Percentiles rank a stretch among this genome's conserved stretches.
These are phyloP conservation scores for Drosophila lacteicornis DNA, from an alignment of 1,140 invertebrate species.

Conservation along the genomic window DNA sequence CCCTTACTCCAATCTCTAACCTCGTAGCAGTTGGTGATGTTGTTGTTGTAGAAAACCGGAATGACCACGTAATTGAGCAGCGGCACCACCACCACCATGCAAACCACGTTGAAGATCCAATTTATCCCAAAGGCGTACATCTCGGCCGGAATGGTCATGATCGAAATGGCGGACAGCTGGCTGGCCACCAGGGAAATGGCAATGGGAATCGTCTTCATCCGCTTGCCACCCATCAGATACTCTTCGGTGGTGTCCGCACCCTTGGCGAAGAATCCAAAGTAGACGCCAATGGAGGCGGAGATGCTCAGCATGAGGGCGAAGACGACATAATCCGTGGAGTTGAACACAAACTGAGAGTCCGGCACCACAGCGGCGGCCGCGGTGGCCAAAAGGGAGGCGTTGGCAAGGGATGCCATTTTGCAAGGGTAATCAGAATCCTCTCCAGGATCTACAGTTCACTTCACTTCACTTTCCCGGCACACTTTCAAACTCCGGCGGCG, in stretches of 20 bases:
- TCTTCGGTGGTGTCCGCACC: conserved; percentile 86
- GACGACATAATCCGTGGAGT: conserved; percentile 86
- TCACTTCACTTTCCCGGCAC: conserved; percentile 4
- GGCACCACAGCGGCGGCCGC: conserved; percentile 8
- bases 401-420: conserved; percentile 54
- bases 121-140: conserved; percentile 92
- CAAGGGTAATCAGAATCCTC: not conserved
- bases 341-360: conserved; percentile 81
- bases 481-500: conserved; percentile 9
- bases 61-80: conserved; percentile 90
- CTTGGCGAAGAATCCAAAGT: conserved; percentile 86
- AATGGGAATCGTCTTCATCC: conserved; percentile 88
- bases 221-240: conserved; percentile 87
- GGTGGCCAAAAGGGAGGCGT: conserved; percentile 42
- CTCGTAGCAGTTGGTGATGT: conserved; percentile 93
- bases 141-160: conserved; percentile 92
- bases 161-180: conserved; percentile 92
- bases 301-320: conserved; percentile 87
- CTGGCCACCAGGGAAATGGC: conserved; percentile 89
- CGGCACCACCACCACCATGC: conserved; percentile 88
- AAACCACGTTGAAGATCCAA: conserved; percentile 87
- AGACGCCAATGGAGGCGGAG: conserved; percentile 89
- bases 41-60: conserved; percentile 92
- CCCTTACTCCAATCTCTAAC: conserved; percentile 84
- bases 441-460: not conserved